phyloP scores from a whole-genome alignment of 2,888 invertebrate species.

The Heteropelma amictum region DNA sequence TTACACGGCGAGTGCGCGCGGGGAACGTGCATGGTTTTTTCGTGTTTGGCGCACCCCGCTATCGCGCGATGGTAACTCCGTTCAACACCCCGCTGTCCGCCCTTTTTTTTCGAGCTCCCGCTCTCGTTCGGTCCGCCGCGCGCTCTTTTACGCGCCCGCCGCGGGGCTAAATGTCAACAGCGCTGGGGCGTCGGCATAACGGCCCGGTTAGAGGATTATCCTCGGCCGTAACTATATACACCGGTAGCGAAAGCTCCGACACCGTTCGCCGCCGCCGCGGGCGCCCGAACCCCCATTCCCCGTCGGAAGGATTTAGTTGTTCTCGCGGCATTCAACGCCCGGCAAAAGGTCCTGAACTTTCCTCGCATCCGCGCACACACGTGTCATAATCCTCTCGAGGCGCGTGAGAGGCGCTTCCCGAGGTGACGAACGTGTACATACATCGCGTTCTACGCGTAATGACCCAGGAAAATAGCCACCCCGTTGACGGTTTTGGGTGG shows the following conservation, averaged over 20 bases:
- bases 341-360: conserved; percentile 76
- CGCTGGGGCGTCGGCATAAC: conserved; percentile 63
- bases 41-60: conserved; percentile 4
- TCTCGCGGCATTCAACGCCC: conserved; percentile 61
- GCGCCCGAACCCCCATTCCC: conserved; percentile 48
- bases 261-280: conserved; percentile 36
- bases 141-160: conserved; percentile 18
- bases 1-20: conserved; percentile 3
- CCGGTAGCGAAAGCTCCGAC: conserved; percentile 42
- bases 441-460: too few relatives aligned
- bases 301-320: conserved; percentile 48
- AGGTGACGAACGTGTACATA: conserved; percentile 17
- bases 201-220: conserved; percentile 67
- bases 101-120: conserved; percentile 28
- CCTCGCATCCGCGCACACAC: conserved; percentile 50
- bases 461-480: too few relatives aligned
- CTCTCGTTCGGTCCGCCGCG: not conserved
- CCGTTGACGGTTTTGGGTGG: too few relatives aligned
- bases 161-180: conserved; percentile 75
- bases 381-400: conserved; percentile 73
- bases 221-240: conserved; percentile 36
- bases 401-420: conserved; percentile 54
- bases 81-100: conserved; percentile 35
- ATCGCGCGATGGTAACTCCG: conserved; percentile 25
- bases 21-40: conserved; percentile 28